Evolutionary conservation across 2,888 invertebrate species (phyloP).

Genomic region (Yponomeuta evonymella): DNA sequence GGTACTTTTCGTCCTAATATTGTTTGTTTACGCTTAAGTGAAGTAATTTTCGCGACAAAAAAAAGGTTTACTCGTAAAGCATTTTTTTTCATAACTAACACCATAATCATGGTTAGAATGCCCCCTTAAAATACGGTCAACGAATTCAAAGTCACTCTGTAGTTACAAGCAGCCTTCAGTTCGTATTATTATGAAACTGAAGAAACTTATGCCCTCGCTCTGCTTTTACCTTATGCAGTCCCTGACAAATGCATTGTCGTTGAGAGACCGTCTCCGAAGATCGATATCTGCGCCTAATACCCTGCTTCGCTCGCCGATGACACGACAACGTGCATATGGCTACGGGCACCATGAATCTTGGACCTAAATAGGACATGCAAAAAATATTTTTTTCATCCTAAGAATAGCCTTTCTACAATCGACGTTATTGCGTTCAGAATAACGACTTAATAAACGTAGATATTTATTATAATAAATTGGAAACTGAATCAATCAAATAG

Average conservation of each 20-base stretch:
- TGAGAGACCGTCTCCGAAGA: slow-evolving; percentile 34
- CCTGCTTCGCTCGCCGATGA: slow-evolving; percentile 28
- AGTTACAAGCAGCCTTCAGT: too few species aligned
- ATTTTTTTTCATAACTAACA: too few species aligned
- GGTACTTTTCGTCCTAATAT: too few species aligned
- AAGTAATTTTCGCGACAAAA: too few species aligned
- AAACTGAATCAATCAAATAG: too few species aligned
- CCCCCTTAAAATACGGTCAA: too few species aligned
- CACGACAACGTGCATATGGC: neutral
- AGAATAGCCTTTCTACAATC: too few species aligned
- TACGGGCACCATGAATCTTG: slow-evolving; percentile 23
- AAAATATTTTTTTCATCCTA: neutral
- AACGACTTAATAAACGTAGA: neutral
- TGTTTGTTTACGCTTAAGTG: too few species aligned
- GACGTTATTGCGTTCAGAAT: neutral
- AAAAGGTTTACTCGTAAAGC: too few species aligned
- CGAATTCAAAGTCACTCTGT: too few species aligned
- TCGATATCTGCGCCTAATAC: slow-evolving; percentile 56
- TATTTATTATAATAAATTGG: neutral
- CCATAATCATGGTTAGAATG: too few species aligned
- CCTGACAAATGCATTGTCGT: slow-evolving; percentile 28
- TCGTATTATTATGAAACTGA: neutral
- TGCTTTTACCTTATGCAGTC: neutral
- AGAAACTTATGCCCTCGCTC: neutral
- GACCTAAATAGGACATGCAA: neutral